Conservation (phyloP, 2,797 vertebrate species). For the Sylvilagus floridanus region DNA sequence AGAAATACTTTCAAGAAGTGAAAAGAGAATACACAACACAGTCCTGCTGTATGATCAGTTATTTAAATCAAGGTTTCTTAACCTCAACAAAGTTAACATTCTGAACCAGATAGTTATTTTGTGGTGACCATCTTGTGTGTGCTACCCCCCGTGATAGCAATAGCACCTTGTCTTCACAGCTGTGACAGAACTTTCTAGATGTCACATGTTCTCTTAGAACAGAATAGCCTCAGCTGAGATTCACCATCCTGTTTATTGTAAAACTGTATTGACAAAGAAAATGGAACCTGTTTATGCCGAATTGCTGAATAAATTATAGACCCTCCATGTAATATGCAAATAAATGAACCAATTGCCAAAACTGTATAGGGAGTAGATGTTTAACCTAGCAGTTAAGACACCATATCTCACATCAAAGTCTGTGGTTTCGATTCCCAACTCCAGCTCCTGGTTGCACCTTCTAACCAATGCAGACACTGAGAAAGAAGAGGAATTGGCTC, state of each 20-base stretch:
- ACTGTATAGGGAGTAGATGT: no score
- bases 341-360: slow-evolving; percentile 1
- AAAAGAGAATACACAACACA: not conserved
- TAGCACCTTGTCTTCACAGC: not conserved
- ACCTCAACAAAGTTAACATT: not conserved
- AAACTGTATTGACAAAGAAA: not conserved
- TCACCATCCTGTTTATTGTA: not conserved
- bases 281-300: not conserved
- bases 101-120: not conserved
- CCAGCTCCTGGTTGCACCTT: no score
- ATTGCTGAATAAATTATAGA: not conserved
- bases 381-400: no score
- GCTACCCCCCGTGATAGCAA: not conserved
- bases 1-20: not conserved
- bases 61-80: not conserved
- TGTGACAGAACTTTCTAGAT: not conserved
- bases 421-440: no score
- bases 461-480: no score
- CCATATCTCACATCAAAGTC: no score
- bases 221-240: not conserved
- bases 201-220: not conserved
- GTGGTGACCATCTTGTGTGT: not conserved
- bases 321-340: not conserved
- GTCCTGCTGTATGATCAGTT: not conserved
- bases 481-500: no score